Evolutionary conservation across 1,140 invertebrate genomes (phyloP).

Genomic region (Phymastichus coffea): DNA sequence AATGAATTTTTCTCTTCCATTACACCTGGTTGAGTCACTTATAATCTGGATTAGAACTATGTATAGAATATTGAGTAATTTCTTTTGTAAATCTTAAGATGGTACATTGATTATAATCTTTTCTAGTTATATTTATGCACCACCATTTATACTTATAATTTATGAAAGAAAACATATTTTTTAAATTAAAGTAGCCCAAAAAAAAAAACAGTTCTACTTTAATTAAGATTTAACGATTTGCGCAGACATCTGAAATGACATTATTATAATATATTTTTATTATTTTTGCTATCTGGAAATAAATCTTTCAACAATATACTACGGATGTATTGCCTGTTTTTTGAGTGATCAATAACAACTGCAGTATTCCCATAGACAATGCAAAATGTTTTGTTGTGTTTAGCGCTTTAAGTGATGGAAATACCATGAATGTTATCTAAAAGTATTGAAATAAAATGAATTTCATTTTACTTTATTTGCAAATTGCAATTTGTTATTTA

Average conservation of each 20-base stretch:
- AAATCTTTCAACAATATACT: conserved; percentile 60
- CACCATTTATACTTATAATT: conserved; percentile 93
- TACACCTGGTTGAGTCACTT: conserved; percentile 87
- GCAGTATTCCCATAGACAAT: conserved; percentile 61
- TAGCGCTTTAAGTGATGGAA: conserved; percentile 88
- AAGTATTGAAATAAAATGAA: conserved; percentile 9
- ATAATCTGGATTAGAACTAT: conserved; percentile 89
- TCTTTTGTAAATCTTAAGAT: conserved; percentile 81
- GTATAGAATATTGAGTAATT: conserved; percentile 73
- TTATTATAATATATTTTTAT: conserved; percentile 93
- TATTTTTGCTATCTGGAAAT: conserved; percentile 53
- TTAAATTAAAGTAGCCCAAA: conserved; percentile 71
- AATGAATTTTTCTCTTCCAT: conserved; percentile 63
- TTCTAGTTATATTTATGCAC: conserved; percentile 97
- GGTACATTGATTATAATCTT: conserved; percentile 89
- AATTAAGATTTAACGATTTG: conserved; percentile 71
- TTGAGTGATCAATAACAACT: conserved; percentile 75
- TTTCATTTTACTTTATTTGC: too few species aligned
- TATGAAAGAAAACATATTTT: conserved; percentile 84
- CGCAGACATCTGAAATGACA: conserved; percentile 83
- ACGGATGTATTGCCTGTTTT: conserved; percentile 80
- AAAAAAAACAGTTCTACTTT: conserved; percentile 74
- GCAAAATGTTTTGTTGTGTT: conserved; percentile 63
- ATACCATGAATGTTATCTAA: conserved; percentile 69
- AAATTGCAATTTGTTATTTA: conserved; percentile 4